Conservation (phyloP, 2,113 vertebrate genomes). For the Phalacrocorax brasilianus region DNA sequence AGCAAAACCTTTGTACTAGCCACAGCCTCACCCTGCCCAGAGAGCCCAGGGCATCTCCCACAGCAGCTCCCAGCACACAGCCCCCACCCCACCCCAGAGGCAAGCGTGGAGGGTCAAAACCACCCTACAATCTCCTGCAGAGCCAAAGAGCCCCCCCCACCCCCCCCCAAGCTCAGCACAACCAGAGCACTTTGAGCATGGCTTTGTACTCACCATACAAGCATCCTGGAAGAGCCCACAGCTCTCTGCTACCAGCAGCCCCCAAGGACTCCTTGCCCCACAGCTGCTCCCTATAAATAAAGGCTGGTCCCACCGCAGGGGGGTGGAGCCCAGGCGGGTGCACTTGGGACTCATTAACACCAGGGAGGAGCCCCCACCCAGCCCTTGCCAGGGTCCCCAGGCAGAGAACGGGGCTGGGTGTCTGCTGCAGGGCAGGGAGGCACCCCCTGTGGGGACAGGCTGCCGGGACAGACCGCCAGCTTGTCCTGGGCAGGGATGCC, state of each 20-base stretch:
- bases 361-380: no score
- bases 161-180: fast-evolving
- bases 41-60: background rate
- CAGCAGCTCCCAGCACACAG: background rate
- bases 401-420: no score
- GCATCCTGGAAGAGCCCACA: fast-evolving
- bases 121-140: fast-evolving
- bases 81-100: background rate
- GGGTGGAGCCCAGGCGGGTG: background rate
- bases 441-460: fast-evolving
- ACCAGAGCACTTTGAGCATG: fast-evolving
- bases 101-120: fast-evolving
- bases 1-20: no score
- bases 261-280: fast-evolving
- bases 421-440: background rate
- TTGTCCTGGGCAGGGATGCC: background rate
- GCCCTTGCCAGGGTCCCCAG: background rate
- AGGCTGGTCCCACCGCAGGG: background rate
- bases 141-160: no score
- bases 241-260: fast-evolving
- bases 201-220: fast-evolving
- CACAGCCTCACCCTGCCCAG: fast-evolving
- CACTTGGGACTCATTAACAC: background rate
- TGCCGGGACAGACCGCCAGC: background rate
- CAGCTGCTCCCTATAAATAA: background rate